A percentile compares a stretch with the other conserved stretches of the same genome.
Evolutionary conservation across 37 sponge, comb jelly and placozoan species (phyloP).

Genomic region (Chondrilla cf. caribensis): DNA sequence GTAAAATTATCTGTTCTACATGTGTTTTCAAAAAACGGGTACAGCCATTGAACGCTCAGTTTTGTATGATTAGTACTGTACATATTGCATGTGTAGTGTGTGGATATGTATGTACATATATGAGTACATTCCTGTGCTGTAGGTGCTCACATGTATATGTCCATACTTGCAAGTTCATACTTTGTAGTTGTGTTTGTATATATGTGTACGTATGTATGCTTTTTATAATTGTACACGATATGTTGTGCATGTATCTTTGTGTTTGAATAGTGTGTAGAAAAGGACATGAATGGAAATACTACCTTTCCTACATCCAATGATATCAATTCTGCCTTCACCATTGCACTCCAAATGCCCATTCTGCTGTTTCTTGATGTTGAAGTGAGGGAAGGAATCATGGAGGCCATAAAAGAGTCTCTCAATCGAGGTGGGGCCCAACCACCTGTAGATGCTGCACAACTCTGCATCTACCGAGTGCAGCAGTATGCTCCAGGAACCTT

Average conservation of each 20-base stretch:
- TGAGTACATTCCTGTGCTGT: too few species aligned
- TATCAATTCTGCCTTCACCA: conserved; percentile 7
- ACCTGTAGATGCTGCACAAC: neutral
- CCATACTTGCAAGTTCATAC: neutral
- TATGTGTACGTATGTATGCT: conserved; percentile 22
- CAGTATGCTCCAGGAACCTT: conserved; percentile 28
- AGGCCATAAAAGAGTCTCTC: neutral
- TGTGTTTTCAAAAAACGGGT: too few species aligned
- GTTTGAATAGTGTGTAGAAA: conserved; percentile 36
- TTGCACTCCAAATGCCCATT: conserved; percentile 63
- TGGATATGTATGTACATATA: too few species aligned
- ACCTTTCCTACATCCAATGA: neutral
- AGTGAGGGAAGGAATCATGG: conserved; percentile 33
- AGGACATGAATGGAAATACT: neutral
- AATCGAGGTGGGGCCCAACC: neutral
- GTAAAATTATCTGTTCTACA: too few species aligned
- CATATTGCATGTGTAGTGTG: too few species aligned
- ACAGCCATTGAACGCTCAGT: too few species aligned
- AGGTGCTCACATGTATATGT: too few species aligned
- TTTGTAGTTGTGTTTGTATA: neutral
- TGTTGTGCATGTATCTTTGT: neutral
- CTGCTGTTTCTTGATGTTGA: conserved; percentile 50
- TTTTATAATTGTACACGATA: neutral
- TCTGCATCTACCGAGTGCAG: conserved; percentile 41
- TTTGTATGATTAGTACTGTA: too few species aligned